Percentiles rank a stretch among this genome's conserved stretches.
These are phyloP conservation scores for Helogale parvula DNA, from an alignment of 2,113 vertebrate species.

Conservation along the genomic window DNA sequence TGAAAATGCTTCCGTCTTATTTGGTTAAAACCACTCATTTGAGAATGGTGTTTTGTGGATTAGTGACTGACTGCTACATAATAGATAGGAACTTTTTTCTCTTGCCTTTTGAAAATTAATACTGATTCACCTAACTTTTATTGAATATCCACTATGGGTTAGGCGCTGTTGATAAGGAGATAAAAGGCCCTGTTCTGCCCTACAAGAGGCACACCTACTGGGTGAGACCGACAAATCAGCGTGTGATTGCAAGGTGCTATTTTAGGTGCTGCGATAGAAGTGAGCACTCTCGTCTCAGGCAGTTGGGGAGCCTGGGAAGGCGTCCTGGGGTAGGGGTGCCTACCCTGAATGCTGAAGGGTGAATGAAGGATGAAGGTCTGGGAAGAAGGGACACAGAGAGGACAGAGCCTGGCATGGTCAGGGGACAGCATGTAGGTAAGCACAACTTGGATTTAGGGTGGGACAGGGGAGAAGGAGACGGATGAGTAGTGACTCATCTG, in stretches of 20 bases:
- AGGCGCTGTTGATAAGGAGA: neutral
- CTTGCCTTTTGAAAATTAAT: constrained; percentile 38
- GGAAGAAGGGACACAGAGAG: neutral
- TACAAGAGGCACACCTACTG: neutral
- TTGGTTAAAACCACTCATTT: neutral
- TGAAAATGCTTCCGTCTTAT: neutral
- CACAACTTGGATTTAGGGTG: neutral
- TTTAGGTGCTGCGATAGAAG: neutral
- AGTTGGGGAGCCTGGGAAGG: neutral
- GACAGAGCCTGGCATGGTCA: neutral
- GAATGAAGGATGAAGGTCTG: neutral
- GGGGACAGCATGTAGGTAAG: neutral
- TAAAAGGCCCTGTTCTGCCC: neutral
- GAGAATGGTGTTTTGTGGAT: neutral
- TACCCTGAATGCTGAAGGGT: neutral
- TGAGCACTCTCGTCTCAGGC: neutral
- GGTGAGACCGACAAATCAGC: neutral
- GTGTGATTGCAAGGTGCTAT: neutral
- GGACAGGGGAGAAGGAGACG: neutral
- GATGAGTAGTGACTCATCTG: neutral
- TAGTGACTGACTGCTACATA: neutral
- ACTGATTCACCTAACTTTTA: neutral
- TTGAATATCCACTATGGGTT: neutral
- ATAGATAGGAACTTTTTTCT: neutral
- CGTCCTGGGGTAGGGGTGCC: neutral